phyloP scores from a whole-genome alignment of 2,888 invertebrate species.

The Pristionchus japonicus region DNA sequence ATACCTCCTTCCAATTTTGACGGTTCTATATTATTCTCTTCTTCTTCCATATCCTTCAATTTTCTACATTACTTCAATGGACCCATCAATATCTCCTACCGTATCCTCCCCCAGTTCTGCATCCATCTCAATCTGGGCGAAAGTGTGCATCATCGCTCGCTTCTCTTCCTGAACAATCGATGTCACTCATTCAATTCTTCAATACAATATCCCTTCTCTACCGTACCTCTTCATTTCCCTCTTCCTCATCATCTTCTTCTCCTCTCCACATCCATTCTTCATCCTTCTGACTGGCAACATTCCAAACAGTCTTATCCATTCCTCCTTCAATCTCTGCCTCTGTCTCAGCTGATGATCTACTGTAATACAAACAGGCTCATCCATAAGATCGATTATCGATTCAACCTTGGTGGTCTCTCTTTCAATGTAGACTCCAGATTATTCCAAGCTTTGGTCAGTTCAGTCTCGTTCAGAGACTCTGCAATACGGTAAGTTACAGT shows the following conservation, averaged over 20 bases:
- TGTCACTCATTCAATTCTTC: not conserved
- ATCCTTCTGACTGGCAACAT: conserved; percentile 14
- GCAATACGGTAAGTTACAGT: not conserved
- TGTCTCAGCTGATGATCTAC: conserved; percentile 7
- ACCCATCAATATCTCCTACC: not conserved
- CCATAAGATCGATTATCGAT: not conserved
- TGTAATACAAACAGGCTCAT: not conserved
- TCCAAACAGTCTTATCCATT: conserved; percentile 1
- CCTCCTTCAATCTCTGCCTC: not conserved
- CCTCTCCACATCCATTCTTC: conserved; percentile 40
- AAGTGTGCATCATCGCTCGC: conserved; percentile 14
- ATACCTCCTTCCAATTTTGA: not conserved
- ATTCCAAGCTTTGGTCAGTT: conserved; percentile 15
- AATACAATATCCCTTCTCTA: not conserved
- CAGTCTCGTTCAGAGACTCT: conserved; percentile 25
- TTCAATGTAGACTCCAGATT: conserved; percentile 17
- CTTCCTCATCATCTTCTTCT: conserved; percentile 31
- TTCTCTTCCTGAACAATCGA: not conserved
- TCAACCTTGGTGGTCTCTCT: not conserved
- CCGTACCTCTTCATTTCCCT: not conserved
- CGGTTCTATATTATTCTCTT: not conserved
- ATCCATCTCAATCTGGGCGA: conserved; percentile 1
- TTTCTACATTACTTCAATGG: not conserved
- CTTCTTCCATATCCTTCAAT: not conserved
- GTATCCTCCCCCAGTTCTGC: not conserved